Conservation (phyloP, 1,140 invertebrate species). For the Zaprionus kolodkinae region DNA sequence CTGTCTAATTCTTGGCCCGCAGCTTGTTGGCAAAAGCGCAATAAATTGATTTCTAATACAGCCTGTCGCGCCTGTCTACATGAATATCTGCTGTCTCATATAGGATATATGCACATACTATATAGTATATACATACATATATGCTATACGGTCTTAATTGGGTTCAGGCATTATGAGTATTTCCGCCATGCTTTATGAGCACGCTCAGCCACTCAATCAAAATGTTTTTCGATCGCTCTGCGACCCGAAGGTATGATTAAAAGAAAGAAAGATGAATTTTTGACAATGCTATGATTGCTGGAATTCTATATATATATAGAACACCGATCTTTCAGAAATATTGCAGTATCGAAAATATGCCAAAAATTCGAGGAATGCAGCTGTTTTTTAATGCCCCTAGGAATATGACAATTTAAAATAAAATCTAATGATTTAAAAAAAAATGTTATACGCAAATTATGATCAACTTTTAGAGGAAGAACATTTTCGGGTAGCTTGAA, state of each 20-base stretch:
- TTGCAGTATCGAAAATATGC: background rate
- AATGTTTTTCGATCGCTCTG: background rate
- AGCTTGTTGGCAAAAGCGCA: constrained; percentile 67
- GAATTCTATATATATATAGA: too few relatives aligned
- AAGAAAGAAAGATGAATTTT: too few relatives aligned
- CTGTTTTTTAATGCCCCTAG: background rate
- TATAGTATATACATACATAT: background rate
- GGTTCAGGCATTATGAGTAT: constrained; percentile 51
- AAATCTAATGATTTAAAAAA: background rate
- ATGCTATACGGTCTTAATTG: constrained; percentile 44
- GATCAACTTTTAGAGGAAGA: too few relatives aligned
- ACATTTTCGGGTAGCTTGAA: background rate
- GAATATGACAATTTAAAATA: background rate
- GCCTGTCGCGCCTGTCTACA: constrained; percentile 50
- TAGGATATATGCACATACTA: constrained; percentile 5
- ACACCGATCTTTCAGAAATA: too few relatives aligned
- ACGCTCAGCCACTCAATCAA: constrained; percentile 20
- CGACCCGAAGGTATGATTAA: background rate
- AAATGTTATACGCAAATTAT: background rate
- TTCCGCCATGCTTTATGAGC: constrained; percentile 45
- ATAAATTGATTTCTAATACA: constrained; percentile 79
- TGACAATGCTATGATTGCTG: too few relatives aligned
- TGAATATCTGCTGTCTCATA: constrained; percentile 38
- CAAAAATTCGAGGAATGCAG: background rate
- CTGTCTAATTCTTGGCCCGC: constrained; percentile 16